Evolutionary conservation across 2,888 invertebrate species (phyloP).

Genomic region (Lamellibrachia columna): DNA sequence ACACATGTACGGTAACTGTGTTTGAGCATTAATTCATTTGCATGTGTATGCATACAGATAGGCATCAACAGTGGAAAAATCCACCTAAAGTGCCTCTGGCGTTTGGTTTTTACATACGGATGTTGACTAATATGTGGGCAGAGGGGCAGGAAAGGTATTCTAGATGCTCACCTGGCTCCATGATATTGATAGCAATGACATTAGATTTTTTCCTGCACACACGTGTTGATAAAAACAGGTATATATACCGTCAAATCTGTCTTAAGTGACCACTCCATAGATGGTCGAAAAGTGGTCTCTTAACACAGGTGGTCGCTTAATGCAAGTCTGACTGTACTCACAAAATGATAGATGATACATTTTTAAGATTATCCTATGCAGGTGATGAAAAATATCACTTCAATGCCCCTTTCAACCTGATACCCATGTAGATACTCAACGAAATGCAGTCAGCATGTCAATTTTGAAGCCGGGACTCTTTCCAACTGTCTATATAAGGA

Average conservation of each 20-base stretch:
- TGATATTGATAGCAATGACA: too few species aligned
- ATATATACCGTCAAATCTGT: background rate
- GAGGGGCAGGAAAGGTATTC: background rate
- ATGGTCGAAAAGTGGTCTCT: too few species aligned
- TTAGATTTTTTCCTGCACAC: background rate
- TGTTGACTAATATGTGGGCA: background rate
- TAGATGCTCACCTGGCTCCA: too few species aligned
- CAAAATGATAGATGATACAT: background rate
- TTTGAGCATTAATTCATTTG: background rate
- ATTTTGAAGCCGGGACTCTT: background rate
- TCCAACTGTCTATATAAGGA: background rate
- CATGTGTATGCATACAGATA: constrained; percentile 12
- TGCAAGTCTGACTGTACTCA: too few species aligned
- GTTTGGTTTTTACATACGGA: background rate
- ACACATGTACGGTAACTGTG: background rate
- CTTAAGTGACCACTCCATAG: too few species aligned
- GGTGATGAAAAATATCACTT: background rate
- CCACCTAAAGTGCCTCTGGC: background rate
- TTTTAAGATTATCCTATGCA: background rate
- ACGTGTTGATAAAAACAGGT: background rate
- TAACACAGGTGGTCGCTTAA: too few species aligned
- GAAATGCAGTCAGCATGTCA: background rate
- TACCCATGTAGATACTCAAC: background rate
- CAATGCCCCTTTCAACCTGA: background rate
- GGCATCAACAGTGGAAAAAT: background rate